Conservation (phyloP, 2,113 vertebrate species). For the Octodon degus region DNA sequence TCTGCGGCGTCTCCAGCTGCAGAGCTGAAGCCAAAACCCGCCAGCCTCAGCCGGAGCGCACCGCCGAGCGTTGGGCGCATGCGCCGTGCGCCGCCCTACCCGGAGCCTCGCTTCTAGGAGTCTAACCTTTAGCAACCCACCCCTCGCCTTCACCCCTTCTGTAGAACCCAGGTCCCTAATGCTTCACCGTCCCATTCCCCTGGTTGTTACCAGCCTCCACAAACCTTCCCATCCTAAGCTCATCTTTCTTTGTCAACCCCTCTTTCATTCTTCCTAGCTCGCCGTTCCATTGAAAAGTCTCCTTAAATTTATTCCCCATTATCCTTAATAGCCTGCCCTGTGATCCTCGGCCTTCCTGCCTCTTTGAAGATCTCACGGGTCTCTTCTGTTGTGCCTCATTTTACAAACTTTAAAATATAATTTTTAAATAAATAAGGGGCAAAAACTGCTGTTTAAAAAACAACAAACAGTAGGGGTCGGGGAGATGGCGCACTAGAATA, state of each 20-base stretch:
- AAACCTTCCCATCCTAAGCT: background rate
- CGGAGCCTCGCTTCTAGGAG: background rate
- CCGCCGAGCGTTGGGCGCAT: slow-evolving; percentile 31
- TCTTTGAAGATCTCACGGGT: background rate
- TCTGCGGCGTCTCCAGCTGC: background rate
- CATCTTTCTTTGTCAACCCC: background rate
- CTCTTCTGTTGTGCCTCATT: background rate
- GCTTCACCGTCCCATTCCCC: background rate
- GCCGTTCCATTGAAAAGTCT: background rate
- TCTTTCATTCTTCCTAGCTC: background rate
- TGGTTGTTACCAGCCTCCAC: background rate
- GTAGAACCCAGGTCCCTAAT: background rate
- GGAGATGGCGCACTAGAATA: too few species aligned
- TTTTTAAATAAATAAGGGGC: background rate
- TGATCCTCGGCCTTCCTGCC: background rate
- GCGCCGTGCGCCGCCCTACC: background rate
- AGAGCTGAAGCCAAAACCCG: background rate
- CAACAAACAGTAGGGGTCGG: too few species aligned
- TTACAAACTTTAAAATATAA: background rate
- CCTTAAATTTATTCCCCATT: background rate
- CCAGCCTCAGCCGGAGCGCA: background rate
- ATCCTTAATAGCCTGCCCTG: background rate
- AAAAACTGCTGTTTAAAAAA: background rate
- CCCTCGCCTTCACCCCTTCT: background rate
- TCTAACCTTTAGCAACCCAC: background rate